A percentile compares a stretch with the other conserved stretches of the same genome.
phyloP scores from a whole-genome alignment of 2,888 invertebrate species.

The Drosophila fungiperda region DNA sequence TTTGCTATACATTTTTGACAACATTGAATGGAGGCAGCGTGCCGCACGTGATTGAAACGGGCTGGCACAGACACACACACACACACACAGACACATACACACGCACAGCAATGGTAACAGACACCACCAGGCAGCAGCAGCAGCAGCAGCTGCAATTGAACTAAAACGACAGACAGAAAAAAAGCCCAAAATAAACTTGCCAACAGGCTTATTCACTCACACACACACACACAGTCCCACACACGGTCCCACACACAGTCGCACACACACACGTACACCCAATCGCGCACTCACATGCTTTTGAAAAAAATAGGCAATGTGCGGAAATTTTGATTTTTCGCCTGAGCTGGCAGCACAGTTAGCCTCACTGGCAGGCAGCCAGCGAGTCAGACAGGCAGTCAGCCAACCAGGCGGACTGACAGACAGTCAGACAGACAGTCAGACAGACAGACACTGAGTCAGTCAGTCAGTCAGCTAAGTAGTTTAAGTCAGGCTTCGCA shows the following conservation, averaged over 20 bases:
- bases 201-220: slow-evolving; percentile 13
- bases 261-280: slow-evolving; percentile 5
- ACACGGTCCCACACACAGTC: background rate
- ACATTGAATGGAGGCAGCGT: slow-evolving; percentile 57
- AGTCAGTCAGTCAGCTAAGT: slow-evolving; percentile 49
- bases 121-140: slow-evolving; percentile 45
- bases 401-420: too few relatives aligned
- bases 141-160: slow-evolving; percentile 46
- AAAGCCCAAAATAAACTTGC: slow-evolving; percentile 50
- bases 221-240: background rate
- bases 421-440: background rate
- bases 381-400: background rate
- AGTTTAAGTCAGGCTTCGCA: slow-evolving; percentile 57
- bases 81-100: slow-evolving; percentile 14
- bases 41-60: slow-evolving; percentile 70
- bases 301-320: slow-evolving; percentile 72
- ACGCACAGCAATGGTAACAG: slow-evolving; percentile 52
- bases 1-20: slow-evolving; percentile 73
- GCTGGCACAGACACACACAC: slow-evolving; percentile 25
- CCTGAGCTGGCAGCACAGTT: slow-evolving; percentile 66
- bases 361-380: slow-evolving; percentile 25
- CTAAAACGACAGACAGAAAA: slow-evolving; percentile 33
- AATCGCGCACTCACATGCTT: slow-evolving; percentile 32
- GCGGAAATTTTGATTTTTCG: slow-evolving; percentile 80
- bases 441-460: too few relatives aligned